Conservation (phyloP, 2,113 vertebrate genomes). For the Pongo abelii region DNA sequence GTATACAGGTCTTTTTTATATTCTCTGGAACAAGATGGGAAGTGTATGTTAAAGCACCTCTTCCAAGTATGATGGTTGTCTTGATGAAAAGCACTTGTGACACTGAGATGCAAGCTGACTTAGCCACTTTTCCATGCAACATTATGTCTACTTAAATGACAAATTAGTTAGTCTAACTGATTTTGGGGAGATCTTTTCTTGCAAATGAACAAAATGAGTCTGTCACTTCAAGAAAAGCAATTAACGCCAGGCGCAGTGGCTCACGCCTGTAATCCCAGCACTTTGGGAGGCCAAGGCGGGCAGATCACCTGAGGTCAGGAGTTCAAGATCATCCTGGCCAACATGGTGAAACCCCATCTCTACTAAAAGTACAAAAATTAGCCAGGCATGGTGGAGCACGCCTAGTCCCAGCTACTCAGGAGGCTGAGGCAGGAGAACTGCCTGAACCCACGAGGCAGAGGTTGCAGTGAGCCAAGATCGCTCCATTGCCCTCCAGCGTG, state of each 20-base stretch:
- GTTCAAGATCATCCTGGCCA: too few species aligned
- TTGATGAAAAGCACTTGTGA: neutral
- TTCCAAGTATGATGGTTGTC: neutral
- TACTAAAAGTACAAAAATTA: too few species aligned
- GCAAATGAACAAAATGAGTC: conserved; percentile 39
- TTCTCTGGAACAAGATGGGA: neutral
- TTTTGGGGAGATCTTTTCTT: neutral
- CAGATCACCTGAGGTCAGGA: too few species aligned
- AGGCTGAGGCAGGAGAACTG: too few species aligned
- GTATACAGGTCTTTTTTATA: neutral
- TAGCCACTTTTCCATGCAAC: neutral
- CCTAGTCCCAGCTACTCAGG: too few species aligned
- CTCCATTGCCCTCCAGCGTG: too few species aligned
- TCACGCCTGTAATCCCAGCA: too few species aligned
- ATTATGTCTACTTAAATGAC: conserved; percentile 21
- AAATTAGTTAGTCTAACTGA: neutral
- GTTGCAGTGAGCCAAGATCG: too few species aligned
- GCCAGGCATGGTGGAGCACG: too few species aligned
- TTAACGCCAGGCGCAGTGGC: neutral
- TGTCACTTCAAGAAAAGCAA: conserved; percentile 20
- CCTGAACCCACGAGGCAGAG: too few species aligned
- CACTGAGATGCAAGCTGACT: neutral
- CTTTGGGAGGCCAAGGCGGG: too few species aligned
- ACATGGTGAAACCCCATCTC: too few species aligned
- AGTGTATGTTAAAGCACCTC: neutral